Base-by-base conservation (phyloP, 1,140 invertebrate genomes). In the Copidosoma floridanum region DNA sequence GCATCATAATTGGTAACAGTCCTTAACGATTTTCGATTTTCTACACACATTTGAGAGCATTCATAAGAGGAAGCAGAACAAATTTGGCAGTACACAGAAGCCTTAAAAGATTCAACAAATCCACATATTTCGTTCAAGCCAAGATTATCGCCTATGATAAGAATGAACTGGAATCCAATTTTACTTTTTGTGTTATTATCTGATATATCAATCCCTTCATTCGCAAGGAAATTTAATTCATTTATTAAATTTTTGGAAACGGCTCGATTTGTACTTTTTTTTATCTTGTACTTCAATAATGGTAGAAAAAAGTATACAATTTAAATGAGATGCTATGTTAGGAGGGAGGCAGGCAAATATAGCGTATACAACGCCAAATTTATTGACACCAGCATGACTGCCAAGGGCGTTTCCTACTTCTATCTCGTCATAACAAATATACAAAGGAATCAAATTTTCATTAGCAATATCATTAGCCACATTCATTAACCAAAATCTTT, bases 321-420 rank as follows among this genome's bases (percentile, higher is more conserved):
- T 11, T 1, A 47, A n/a, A 26, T 47, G 24, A 12, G 23, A 24
- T 10, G 44, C 21, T 1, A 43, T 20, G 23, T 43, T 5, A 20
- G 11, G 8, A 7, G 41, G 41, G 10, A 43, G 18, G 23, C 41
- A 43, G 23, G 56, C 56, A 48, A 57, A 26, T 10, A 6, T 24
- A 16, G 44, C 56, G 20, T 48, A 48, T 5, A 57, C 12, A 18
- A 47, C 47, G 8, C 35, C 46, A 27, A 51, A 59, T 27, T 59
- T 59, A 18, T 59, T 59, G 0, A 11, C 48, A 24, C 63, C 63
- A 40, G 63, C 53, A 38, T 62, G 58, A 37, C 51, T 27, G 0
- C 57, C 57, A 5, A 59, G 16, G 14, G 57, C 12, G 27, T 59
- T 59, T 3, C 57, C 47, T 4, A 40, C 47, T 41, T 59, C 46